Conservation (phyloP, 2,113 vertebrate species). For the Pungitius pungitius region DNA sequence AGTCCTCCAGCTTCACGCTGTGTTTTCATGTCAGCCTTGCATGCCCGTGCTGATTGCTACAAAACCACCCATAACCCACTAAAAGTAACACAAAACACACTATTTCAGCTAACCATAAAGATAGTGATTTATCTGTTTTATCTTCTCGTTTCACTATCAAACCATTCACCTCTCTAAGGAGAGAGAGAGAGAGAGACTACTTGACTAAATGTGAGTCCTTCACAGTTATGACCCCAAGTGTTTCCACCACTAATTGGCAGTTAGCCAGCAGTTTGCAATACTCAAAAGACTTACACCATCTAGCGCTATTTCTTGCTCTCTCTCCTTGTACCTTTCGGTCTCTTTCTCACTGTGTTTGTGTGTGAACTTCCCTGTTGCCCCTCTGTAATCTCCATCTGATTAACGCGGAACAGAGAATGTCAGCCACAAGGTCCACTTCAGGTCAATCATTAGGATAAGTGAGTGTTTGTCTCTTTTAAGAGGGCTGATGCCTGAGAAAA, state of each 20-base stretch:
- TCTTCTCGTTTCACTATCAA: no score
- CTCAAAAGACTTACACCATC: no score
- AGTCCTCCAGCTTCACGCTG: no score
- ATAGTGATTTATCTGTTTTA: no score
- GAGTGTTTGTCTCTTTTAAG: not conserved
- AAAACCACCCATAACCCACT: no score
- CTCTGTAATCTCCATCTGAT: slow-evolving; percentile 38
- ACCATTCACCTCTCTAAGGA: not conserved
- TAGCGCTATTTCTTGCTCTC: not conserved
- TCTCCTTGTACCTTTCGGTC: not conserved
- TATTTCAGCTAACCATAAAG: no score
- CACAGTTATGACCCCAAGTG: slow-evolving; percentile 48
- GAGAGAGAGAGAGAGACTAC: not conserved
- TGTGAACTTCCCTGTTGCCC: not conserved
- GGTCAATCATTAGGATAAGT: slow-evolving; percentile 11
- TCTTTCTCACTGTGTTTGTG: not conserved
- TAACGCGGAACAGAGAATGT: slow-evolving; percentile 15
- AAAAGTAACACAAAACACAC: no score
- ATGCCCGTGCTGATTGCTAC: no score
- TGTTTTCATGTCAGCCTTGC: no score
- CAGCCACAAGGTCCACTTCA: slow-evolving; percentile 15
- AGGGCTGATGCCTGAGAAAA: slow-evolving; percentile 6
- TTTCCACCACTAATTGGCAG: slow-evolving; percentile 34
- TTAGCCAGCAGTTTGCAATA: slow-evolving; percentile 45
- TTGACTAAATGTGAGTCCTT: slow-evolving; percentile 45